Conservation (phyloP, 2,113 vertebrate genomes). For the Probosciger aterrimus region DNA sequence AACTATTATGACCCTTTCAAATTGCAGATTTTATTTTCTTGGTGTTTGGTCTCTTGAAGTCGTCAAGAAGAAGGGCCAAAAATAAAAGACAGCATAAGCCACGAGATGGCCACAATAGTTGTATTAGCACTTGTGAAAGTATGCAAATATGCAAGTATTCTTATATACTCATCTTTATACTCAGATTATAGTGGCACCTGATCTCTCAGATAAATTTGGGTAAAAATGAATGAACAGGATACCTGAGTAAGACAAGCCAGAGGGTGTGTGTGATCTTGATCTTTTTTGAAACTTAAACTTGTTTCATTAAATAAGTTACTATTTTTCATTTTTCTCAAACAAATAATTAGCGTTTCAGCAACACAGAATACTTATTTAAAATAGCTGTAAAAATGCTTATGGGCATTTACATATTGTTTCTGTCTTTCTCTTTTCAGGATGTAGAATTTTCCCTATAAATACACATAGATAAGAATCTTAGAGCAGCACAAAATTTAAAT, state of each 20-base stretch:
- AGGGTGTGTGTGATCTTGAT: not conserved
- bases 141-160: not conserved
- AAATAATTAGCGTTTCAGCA: not conserved
- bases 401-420: not conserved
- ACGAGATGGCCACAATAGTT: too few relatives aligned
- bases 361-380: not conserved
- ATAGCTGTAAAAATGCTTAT: not conserved
- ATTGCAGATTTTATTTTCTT: not conserved
- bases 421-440: not conserved
- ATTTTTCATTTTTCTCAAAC: not conserved
- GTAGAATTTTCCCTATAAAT: not conserved
- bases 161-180: not conserved
- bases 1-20: not conserved
- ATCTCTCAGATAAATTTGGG: not conserved
- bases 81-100: not conserved
- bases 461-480: not conserved
- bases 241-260: not conserved
- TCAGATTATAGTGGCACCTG: not conserved
- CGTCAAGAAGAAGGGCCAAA: not conserved
- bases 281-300: not conserved
- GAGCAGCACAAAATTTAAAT: not conserved
- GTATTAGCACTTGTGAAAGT: not conserved
- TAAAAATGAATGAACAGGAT: not conserved
- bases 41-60: not conserved
- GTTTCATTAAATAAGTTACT: not conserved